Evolutionary conservation across 1,140 invertebrate genomes (phyloP).

Genomic region (Ditylenchus dipsaci): DNA sequence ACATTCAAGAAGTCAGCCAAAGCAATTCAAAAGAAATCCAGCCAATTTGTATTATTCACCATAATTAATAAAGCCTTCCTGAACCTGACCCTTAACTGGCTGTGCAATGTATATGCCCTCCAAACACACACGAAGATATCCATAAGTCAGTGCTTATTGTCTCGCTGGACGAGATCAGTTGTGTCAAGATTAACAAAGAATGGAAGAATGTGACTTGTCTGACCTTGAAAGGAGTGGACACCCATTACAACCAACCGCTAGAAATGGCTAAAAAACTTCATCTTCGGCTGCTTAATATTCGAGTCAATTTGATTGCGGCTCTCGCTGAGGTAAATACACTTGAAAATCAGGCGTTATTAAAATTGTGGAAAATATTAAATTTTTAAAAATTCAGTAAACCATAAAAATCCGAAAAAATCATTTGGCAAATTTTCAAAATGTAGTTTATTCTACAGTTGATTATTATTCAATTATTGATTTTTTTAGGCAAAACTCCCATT

Average conservation of each 20-base stretch:
- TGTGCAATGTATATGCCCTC: constrained; percentile 44
- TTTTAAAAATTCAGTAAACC: background rate
- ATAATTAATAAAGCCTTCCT: constrained; percentile 48
- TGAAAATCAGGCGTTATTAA: too few relatives aligned
- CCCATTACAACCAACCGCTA: constrained; percentile 28
- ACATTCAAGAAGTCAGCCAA: constrained; percentile 26
- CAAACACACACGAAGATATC: constrained; percentile 20
- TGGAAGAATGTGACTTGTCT: constrained; percentile 43
- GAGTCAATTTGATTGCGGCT: constrained; percentile 30
- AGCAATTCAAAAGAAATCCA: constrained; percentile 18
- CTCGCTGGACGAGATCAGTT: constrained; percentile 22
- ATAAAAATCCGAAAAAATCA: too few relatives aligned
- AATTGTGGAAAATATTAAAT: too few relatives aligned
- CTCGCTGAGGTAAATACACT: constrained; percentile 45
- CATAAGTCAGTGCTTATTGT: constrained; percentile 38
- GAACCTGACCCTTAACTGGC: constrained; percentile 50
- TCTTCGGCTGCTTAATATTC: constrained; percentile 39
- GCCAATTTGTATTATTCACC: constrained; percentile 42
- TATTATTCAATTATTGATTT: background rate
- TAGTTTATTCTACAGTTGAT: too few relatives aligned
- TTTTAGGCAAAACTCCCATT: constrained; percentile 33
- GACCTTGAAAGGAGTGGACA: constrained; percentile 18
- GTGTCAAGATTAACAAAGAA: constrained; percentile 32
- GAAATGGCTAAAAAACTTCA: constrained; percentile 47
- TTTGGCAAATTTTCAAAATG: too few relatives aligned